Base-by-base conservation (phyloP, 2,113 vertebrate species). In the Pomatostomus ruficeps region DNA sequence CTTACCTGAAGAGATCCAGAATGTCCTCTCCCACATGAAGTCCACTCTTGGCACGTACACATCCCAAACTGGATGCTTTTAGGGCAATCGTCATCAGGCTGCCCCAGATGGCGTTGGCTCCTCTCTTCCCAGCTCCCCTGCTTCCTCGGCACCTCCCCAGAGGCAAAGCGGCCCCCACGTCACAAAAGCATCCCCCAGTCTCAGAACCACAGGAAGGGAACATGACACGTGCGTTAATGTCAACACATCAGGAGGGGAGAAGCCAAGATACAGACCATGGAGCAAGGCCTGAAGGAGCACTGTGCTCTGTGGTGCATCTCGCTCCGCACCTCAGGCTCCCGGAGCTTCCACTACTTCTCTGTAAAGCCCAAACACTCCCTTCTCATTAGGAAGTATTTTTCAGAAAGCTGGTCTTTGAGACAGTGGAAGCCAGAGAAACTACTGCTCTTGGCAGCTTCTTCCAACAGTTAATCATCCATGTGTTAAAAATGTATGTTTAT, bases 401-500 rank as follows among this genome's bases (percentile, higher is more conserved):
- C 54, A 66, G 74, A 88, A 91, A 82, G 70, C 35, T 45, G 9
- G 22, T 75, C 52, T 87, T 55, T 59, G 75, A 59, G 62, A 89
- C 11, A 26, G 19, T 21, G 31, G 58, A 93, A 89, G 66, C 66
- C 46, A 43, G 36, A 68, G 36, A 71, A 91, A 45, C 61, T 54
- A 87, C 70, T 86, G 65, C 75, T 85, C 54, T 76, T 79, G 90
- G 85, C 88, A 85, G 42, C 33, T 82, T 88, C 71, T 73, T 82
- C 80, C 49, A 91, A 75, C 66, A 75, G 57, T 85, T 91, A 82
- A 78, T 87, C 87, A 89, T 25, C 62, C 58, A 49, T 33, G 66
- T 70, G 77, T 81, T 95, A 71, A 94, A 96, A 95, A 89, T 43
- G 28, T 17, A 42, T 68, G 90, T 89, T 96, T 94, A 95, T 89